Conservation (phyloP, 2,113 vertebrate genomes). For the Clinocottus analis region DNA sequence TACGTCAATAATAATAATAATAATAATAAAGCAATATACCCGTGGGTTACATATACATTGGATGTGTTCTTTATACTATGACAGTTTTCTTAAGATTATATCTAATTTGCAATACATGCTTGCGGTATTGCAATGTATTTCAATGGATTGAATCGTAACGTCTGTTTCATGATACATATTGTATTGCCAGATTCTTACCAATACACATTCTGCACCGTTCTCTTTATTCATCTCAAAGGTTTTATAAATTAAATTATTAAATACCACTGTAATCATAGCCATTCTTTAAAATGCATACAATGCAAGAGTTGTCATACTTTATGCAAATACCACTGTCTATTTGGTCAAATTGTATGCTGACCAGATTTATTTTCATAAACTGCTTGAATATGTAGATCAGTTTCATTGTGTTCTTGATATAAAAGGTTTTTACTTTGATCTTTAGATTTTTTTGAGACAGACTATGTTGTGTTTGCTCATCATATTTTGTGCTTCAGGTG, state of each 20-base stretch:
- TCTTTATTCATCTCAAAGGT: too few species aligned
- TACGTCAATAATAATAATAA: too few species aligned
- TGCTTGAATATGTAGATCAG: background rate
- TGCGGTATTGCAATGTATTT: background rate
- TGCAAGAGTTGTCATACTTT: background rate
- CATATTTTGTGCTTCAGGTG: conserved; percentile 82
- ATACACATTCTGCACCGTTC: background rate
- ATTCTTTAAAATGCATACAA: background rate
- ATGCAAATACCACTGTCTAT: background rate
- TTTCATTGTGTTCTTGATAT: background rate
- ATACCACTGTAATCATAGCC: background rate
- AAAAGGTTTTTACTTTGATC: background rate
- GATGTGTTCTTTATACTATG: background rate
- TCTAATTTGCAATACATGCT: background rate
- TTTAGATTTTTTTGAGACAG: background rate
- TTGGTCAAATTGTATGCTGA: background rate
- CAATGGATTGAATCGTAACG: background rate
- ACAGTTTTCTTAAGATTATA: background rate
- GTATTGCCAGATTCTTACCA: background rate
- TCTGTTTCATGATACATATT: background rate
- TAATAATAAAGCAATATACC: too few species aligned
- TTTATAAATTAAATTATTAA: background rate
- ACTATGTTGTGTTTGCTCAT: conserved; percentile 5
- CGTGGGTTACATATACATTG: too few species aligned
- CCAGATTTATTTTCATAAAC: background rate